Evolutionary conservation across 2,888 invertebrate genomes (phyloP).

Genomic region (Andrena camellia): DNA sequence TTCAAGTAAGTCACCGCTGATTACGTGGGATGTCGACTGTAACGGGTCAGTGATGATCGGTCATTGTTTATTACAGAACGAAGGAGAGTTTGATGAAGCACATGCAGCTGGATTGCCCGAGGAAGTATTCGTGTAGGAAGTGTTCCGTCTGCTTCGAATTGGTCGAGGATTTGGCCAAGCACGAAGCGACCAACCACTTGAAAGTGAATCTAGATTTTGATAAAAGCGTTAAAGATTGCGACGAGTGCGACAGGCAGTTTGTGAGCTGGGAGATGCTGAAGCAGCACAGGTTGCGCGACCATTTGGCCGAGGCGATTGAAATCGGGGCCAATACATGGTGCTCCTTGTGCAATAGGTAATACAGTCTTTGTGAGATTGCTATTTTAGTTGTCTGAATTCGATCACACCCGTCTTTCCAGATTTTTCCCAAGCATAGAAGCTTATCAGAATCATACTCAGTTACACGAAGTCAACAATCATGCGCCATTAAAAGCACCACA

Average conservation of each 20-base stretch:
- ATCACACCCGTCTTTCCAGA: slow-evolving; percentile 57
- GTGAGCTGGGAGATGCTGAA: slow-evolving; percentile 80
- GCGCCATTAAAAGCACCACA: slow-evolving; percentile 15
- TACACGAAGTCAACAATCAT: slow-evolving; percentile 68
- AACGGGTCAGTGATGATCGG: neutral
- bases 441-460: slow-evolving; percentile 74
- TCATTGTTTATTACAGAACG: slow-evolving; percentile 66
- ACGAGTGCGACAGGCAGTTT: slow-evolving; percentile 79
- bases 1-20: slow-evolving; percentile 72
- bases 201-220: slow-evolving; percentile 77
- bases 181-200: slow-evolving; percentile 77
- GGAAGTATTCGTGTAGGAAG: slow-evolving; percentile 78
- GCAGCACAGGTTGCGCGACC: slow-evolving; percentile 79
- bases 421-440: slow-evolving; percentile 75
- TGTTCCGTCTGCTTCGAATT: slow-evolving; percentile 75
- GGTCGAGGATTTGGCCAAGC: slow-evolving; percentile 79
- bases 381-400: slow-evolving; percentile 9
- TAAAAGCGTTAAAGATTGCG: slow-evolving; percentile 75
- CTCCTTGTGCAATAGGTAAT: slow-evolving; percentile 76
- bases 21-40: neutral
- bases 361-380: neutral
- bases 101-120: slow-evolving; percentile 78
- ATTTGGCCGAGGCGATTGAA: slow-evolving; percentile 69
- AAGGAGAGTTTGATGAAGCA: slow-evolving; percentile 78
- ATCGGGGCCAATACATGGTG: slow-evolving; percentile 78